These are phyloP conservation scores for Trichopoda pennipes DNA, from an alignment of 2,888 invertebrate species.

Conservation along the genomic window DNA sequence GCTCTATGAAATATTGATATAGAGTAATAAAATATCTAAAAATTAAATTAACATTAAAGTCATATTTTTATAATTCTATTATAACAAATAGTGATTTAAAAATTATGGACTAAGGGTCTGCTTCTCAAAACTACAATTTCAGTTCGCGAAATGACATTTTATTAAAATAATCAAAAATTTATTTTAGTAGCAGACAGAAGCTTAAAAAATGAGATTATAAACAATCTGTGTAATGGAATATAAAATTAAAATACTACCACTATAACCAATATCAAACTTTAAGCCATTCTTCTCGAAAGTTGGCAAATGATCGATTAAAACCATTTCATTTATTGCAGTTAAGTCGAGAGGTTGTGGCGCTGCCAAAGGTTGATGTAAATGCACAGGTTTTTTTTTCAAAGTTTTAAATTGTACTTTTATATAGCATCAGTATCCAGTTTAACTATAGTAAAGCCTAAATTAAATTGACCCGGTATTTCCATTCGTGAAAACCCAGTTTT, in stretches of 20 bases:
- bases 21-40: conserved; percentile 89
- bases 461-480: conserved; percentile 95
- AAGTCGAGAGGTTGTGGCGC: conserved; percentile 91
- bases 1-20: conserved; percentile 88
- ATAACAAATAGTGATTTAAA: neutral
- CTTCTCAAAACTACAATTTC: too few relatives aligned
- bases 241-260: conserved; percentile 82
- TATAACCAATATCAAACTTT: conserved; percentile 88
- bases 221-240: too few relatives aligned
- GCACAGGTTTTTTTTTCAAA: conserved; percentile 89
- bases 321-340: conserved; percentile 92
- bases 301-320: conserved; percentile 91
- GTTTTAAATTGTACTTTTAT: conserved; percentile 99
- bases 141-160: too few relatives aligned
- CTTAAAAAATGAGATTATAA: too few relatives aligned
- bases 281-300: conserved; percentile 97
- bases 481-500: conserved; percentile 91
- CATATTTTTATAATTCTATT: neutral
- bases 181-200: too few relatives aligned
- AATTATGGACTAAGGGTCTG: too few relatives aligned
- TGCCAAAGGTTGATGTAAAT: conserved; percentile 92
- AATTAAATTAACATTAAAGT: neutral
- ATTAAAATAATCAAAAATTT: too few relatives aligned
- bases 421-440: conserved; percentile 92
- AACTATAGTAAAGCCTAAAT: conserved; percentile 96